Conservation (phyloP, 2,113 vertebrate species). For the Poicephalus gulielmi region DNA sequence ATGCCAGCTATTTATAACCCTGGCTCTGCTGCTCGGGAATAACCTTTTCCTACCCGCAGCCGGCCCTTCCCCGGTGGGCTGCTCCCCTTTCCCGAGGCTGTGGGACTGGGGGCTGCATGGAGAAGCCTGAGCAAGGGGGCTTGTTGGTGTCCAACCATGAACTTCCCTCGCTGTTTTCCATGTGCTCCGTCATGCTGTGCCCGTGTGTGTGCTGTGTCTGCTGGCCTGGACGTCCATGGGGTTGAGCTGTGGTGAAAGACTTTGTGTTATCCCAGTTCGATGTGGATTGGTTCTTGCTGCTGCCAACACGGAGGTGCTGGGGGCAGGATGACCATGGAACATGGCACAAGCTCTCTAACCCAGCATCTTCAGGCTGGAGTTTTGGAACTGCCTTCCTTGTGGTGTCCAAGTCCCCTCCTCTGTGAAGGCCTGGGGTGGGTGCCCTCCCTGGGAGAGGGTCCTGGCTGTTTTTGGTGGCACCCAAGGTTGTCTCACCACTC, state of each 20-base stretch:
- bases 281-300: not conserved
- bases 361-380: not conserved
- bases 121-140: not conserved
- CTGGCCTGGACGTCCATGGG: not conserved
- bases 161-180: fast-evolving
- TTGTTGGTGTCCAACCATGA: fast-evolving
- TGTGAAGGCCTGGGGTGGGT: not conserved
- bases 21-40: not conserved
- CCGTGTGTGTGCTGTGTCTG: fast-evolving
- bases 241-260: not conserved
- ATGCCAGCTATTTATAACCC: slow-evolving; percentile 60
- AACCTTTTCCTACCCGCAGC: not conserved
- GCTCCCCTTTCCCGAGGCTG: not conserved
- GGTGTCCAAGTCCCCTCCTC: fast-evolving
- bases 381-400: fast-evolving
- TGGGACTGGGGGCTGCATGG: fast-evolving
- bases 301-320: fast-evolving
- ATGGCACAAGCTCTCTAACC: not conserved
- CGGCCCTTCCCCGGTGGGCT: slow-evolving; percentile 1
- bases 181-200: not conserved
- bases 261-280: not conserved
- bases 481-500: fast-evolving
- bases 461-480: not conserved
- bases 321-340: not conserved
- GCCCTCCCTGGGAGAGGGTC: fast-evolving